A percentile compares a stretch with the other conserved stretches of the same genome.
Conservation (phyloP, 2,888 invertebrate genomes). For the Chymomyza caudatula region DNA sequence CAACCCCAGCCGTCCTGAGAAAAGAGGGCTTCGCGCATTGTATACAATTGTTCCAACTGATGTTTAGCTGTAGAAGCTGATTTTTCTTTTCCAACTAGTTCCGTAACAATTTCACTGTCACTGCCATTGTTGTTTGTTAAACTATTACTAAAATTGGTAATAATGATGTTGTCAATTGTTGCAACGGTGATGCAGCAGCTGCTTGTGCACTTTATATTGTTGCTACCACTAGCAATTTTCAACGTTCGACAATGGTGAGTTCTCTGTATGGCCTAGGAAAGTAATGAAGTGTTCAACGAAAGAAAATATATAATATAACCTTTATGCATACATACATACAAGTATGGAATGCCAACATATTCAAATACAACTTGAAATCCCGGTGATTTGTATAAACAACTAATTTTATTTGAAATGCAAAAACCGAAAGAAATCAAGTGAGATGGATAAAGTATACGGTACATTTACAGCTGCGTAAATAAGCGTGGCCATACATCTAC, state of each 20-base stretch:
- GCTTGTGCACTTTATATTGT: background rate
- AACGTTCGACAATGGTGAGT: slow-evolving; percentile 28
- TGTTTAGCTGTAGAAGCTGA: slow-evolving; percentile 86
- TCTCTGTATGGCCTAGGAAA: slow-evolving; percentile 47
- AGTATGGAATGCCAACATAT: no score
- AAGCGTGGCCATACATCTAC: no score
- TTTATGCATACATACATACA: background rate
- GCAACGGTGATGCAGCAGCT: slow-evolving; percentile 23
- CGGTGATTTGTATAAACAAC: no score
- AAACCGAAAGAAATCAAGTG: no score
- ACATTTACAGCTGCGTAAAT: no score
- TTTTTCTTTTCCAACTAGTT: slow-evolving; percentile 79
- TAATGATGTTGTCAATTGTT: slow-evolving; percentile 43
- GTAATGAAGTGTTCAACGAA: slow-evolving; percentile 9
- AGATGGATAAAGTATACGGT: no score
- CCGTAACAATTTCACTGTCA: slow-evolving; percentile 35
- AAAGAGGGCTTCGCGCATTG: slow-evolving; percentile 93
- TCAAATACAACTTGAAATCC: no score
- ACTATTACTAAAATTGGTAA: slow-evolving; percentile 36
- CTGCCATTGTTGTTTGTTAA: slow-evolving; percentile 44
- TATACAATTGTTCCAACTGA: slow-evolving; percentile 91
- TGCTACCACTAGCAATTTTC: background rate
- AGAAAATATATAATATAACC: background rate
- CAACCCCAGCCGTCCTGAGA: slow-evolving; percentile 97
- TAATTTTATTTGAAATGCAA: no score